phyloP scores from a whole-genome alignment of 2,113 vertebrate genomes.

The Illadopsis cleaveri region DNA sequence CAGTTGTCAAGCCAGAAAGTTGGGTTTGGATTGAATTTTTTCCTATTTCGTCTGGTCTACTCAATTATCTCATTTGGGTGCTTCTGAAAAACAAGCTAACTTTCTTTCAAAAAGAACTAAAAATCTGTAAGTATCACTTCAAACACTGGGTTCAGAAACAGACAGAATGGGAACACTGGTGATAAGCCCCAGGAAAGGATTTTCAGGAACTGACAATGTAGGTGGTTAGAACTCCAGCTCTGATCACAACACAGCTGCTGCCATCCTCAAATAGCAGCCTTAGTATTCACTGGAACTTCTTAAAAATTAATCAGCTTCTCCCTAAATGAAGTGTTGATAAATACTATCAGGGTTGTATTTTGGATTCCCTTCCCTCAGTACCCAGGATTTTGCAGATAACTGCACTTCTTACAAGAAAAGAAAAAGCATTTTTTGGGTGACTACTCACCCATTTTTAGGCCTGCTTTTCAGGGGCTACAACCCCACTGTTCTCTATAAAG shows the following conservation, averaged over 20 bases:
- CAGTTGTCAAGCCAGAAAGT: background rate
- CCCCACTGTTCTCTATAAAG: background rate
- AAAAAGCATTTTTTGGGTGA: background rate
- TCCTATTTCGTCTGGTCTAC: background rate
- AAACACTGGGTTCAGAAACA: background rate
- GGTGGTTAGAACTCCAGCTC: background rate
- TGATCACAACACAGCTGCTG: slow-evolving; percentile 44
- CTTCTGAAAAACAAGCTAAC: background rate
- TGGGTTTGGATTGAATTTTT: background rate
- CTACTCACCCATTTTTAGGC: background rate
- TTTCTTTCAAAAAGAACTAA: background rate
- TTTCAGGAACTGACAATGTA: slow-evolving; percentile 30
- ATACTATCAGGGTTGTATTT: background rate
- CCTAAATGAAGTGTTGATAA: slow-evolving; percentile 23
- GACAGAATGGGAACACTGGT: slow-evolving; percentile 26
- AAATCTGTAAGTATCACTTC: background rate
- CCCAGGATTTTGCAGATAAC: background rate
- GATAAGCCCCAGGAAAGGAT: background rate
- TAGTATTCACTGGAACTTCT: background rate
- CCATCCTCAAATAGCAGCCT: background rate
- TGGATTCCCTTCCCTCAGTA: background rate
- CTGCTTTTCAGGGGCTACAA: background rate
- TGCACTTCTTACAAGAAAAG: background rate
- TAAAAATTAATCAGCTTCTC: slow-evolving; percentile 29
- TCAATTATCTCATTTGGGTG: background rate